Evolutionary conservation across 2,888 invertebrate genomes (phyloP).

Genomic region (Zygogramma bicolorata): DNA sequence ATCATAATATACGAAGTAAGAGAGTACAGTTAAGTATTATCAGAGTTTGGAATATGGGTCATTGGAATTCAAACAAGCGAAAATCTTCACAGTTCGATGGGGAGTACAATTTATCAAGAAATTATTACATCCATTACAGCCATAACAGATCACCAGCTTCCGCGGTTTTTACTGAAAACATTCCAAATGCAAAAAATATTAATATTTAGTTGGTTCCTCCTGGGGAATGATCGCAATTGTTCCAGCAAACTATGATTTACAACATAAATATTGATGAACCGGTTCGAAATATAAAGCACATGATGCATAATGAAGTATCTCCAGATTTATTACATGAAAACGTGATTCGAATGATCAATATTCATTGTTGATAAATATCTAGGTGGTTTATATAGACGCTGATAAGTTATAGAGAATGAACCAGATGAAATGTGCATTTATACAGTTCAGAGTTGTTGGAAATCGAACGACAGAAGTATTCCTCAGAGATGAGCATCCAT

Average conservation of each 20-base stretch:
- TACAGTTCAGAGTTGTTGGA: not conserved
- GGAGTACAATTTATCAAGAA: too few relatives aligned
- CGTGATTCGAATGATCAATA: not conserved
- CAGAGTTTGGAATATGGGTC: too few relatives aligned
- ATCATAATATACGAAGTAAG: too few relatives aligned
- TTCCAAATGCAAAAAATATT: too few relatives aligned
- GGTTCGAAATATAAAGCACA: not conserved
- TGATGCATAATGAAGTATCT: not conserved
- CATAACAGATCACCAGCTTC: too few relatives aligned
- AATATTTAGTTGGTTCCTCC: not conserved
- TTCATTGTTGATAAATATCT: not conserved
- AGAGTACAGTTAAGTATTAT: too few relatives aligned
- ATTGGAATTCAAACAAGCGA: too few relatives aligned
- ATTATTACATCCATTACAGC: too few relatives aligned
- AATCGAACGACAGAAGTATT: not conserved
- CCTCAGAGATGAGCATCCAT: not conserved
- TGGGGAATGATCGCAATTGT: not conserved
- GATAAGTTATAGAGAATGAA: not conserved
- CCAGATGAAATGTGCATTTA: not conserved
- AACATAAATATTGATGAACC: not conserved
- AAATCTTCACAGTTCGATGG: too few relatives aligned
- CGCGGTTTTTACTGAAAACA: too few relatives aligned
- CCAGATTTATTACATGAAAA: constrained; percentile 1
- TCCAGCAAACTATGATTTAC: not conserved
- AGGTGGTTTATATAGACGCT: not conserved